A percentile compares a stretch with the other conserved stretches of the same genome.
Evolutionary conservation across 1,140 invertebrate genomes (phyloP).

Genomic region (Pseudachorutes palmiensis): DNA sequence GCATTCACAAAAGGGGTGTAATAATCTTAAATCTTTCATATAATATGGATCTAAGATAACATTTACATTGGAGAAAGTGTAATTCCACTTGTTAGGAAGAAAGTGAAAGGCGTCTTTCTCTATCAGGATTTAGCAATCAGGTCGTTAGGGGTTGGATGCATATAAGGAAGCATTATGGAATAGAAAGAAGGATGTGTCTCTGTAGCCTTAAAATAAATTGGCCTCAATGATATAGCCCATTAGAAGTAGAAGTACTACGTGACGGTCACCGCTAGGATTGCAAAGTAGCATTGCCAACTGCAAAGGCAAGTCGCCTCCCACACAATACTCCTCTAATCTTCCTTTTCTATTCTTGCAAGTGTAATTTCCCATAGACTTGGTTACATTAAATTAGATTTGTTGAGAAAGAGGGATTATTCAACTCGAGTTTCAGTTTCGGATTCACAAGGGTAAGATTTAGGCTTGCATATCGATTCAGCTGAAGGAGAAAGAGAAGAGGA

Average conservation of each 20-base stretch:
- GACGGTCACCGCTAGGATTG: background rate
- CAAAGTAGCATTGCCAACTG: background rate
- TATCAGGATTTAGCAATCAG: background rate
- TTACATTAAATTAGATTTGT: conserved; percentile 1
- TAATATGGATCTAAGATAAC: background rate
- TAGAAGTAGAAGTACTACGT: background rate
- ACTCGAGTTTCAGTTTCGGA: background rate
- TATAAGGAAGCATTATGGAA: no score
- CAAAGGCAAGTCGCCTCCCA: no score
- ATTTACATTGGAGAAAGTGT: background rate
- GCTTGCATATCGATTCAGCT: background rate
- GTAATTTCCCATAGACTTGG: background rate
- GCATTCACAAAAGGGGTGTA: background rate
- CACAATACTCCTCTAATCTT: background rate
- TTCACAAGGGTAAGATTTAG: background rate
- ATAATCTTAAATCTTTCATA: background rate
- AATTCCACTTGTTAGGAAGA: background rate
- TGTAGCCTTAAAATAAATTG: background rate
- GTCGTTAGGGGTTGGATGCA: no score
- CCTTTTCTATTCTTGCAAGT: background rate
- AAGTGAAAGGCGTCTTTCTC: background rate
- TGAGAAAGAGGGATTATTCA: background rate
- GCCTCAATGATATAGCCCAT: background rate
- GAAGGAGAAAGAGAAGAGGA: no score
- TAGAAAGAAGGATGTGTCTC: background rate